Conservation (phyloP, 1,140 invertebrate species). For the Bathynomus jamesi region DNA sequence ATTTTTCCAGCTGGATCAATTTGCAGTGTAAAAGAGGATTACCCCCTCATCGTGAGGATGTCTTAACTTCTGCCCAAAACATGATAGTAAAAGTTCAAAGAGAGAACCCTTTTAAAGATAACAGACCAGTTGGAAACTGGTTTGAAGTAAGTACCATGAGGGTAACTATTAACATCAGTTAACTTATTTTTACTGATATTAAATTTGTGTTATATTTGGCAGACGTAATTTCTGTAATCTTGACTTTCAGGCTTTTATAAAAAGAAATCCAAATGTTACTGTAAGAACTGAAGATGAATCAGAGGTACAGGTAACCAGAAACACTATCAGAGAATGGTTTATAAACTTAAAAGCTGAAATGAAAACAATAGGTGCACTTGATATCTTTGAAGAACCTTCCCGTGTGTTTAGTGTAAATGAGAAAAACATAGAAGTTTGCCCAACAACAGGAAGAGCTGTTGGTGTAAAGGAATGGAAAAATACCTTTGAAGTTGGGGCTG, state of each 20-base stretch:
- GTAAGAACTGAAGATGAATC: background rate
- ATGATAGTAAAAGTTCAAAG: background rate
- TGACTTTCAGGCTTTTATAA: background rate
- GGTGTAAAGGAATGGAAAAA: background rate
- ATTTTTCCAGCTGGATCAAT: background rate
- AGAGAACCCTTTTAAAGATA: background rate
- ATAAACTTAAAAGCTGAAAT: background rate
- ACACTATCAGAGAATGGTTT: background rate
- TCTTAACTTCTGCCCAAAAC: background rate
- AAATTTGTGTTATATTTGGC: too few species aligned
- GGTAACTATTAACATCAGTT: too few species aligned
- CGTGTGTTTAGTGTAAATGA: background rate
- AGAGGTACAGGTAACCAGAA: too few species aligned
- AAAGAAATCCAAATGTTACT: background rate
- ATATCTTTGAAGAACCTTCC: background rate
- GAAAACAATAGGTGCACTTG: background rate
- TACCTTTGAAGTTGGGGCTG: background rate
- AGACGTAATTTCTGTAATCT: too few species aligned
- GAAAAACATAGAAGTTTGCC: background rate
- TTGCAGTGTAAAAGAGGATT: background rate
- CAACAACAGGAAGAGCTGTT: background rate
- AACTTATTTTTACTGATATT: too few species aligned
- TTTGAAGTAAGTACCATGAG: too few species aligned
- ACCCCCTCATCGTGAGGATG: background rate
- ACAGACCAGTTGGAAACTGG: background rate